Evolutionary conservation across 2,797 vertebrate genomes (phyloP).

Genomic region (Kryptopterus vitreolus): DNA sequence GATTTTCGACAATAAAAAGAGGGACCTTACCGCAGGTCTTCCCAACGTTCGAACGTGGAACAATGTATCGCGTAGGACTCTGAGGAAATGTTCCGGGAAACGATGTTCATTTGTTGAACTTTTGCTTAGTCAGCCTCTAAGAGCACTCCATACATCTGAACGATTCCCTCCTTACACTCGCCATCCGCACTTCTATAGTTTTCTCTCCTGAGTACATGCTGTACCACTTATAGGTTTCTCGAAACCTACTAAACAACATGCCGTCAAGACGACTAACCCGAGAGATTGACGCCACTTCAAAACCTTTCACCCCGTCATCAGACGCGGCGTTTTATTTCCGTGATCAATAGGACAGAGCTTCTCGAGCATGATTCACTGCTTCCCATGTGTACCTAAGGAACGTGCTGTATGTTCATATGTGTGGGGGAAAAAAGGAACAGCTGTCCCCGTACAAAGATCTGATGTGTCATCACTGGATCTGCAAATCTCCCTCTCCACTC

Average conservation of each 20-base stretch:
- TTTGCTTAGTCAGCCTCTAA: constrained; percentile 7
- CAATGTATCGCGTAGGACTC: background rate
- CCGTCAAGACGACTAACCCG: background rate
- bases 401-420: constrained; percentile 4
- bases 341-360: background rate
- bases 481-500: background rate
- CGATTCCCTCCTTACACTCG: background rate
- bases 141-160: background rate
- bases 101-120: background rate
- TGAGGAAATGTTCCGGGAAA: constrained; percentile 3
- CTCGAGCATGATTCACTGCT: constrained; percentile 26
- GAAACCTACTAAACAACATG: background rate
- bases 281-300: background rate
- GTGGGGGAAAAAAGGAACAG: constrained; percentile 14
- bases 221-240: background rate
- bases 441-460: constrained; percentile 41
- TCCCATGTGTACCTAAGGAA: constrained; percentile 28
- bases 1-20: background rate
- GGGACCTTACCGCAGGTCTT: background rate
- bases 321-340: background rate
- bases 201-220: background rate
- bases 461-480: constrained; percentile 42
- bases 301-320: background rate
- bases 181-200: too few relatives aligned
- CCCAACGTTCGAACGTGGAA: background rate